Conservation (phyloP, 1,140 invertebrate species). For the Drosophila busckii region DNA sequence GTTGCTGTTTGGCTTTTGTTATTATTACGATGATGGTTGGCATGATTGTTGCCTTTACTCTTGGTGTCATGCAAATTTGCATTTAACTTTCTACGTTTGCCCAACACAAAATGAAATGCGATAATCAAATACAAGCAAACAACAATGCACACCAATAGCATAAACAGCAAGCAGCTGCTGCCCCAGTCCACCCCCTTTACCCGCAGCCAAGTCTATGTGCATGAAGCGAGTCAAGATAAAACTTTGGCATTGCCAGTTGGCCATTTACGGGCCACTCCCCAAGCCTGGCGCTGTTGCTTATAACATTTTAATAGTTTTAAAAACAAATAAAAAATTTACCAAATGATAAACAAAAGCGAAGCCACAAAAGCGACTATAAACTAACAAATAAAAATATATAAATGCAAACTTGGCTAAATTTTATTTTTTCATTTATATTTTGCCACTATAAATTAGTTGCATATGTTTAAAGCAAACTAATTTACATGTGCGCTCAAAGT, state of each 20-base stretch:
- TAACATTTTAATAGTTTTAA: constrained; percentile 72
- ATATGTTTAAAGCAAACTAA: no score
- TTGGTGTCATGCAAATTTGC: constrained; percentile 73
- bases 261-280: constrained; percentile 26
- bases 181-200: background rate
- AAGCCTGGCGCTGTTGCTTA: constrained; percentile 47
- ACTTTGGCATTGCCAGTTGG: constrained; percentile 59
- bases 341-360: constrained; percentile 39
- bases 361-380: constrained; percentile 30
- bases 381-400: background rate
- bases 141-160: constrained; percentile 60
- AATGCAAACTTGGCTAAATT: background rate
- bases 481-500: no score
- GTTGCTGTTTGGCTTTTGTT: constrained; percentile 48
- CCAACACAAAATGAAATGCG: constrained; percentile 73
- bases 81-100: constrained; percentile 72
- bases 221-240: constrained; percentile 50
- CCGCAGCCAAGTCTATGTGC: background rate
- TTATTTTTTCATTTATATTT: no score
- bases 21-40: constrained; percentile 64
- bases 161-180: constrained; percentile 13
- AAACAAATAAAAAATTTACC: constrained; percentile 67
- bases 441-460: no score
- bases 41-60: constrained; percentile 60
- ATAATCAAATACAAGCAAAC: constrained; percentile 72